phyloP scores from a whole-genome alignment of 2,113 vertebrate genomes.

The Ptyas mucosa region DNA sequence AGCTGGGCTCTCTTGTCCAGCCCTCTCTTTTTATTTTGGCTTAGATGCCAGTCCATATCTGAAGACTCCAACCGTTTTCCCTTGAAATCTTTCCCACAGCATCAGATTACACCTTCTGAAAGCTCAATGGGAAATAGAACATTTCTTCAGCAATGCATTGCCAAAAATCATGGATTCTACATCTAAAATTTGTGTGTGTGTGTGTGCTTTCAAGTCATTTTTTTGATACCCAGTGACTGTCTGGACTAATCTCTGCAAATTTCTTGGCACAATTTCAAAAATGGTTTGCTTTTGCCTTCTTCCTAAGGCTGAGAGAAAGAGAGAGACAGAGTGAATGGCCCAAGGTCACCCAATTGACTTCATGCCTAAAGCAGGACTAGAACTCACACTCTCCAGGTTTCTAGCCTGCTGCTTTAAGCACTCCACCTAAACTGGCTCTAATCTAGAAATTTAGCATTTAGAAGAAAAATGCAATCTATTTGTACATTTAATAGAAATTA shows the following conservation, averaged over 20 bases:
- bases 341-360: background rate
- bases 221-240: background rate
- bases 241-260: background rate
- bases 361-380: background rate
- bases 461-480: background rate
- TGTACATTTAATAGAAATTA: background rate
- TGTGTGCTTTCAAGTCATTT: background rate
- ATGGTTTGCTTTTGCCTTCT: background rate
- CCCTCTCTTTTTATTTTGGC: background rate
- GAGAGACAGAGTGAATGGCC: background rate
- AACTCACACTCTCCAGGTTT: background rate
- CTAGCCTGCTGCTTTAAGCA: background rate
- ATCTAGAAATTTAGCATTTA: background rate
- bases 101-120: background rate
- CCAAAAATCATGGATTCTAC: background rate
- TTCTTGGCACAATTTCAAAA: background rate
- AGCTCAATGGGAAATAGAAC: background rate
- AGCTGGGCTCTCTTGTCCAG: background rate
- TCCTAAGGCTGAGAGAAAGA: background rate
- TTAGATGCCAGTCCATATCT: background rate
- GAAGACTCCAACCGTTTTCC: background rate
- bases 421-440: background rate
- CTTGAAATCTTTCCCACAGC: background rate
- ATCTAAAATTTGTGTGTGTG: background rate
- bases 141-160: background rate